phyloP scores from a whole-genome alignment of 1,140 invertebrate species.

The Ctenoplectra terminalis region DNA sequence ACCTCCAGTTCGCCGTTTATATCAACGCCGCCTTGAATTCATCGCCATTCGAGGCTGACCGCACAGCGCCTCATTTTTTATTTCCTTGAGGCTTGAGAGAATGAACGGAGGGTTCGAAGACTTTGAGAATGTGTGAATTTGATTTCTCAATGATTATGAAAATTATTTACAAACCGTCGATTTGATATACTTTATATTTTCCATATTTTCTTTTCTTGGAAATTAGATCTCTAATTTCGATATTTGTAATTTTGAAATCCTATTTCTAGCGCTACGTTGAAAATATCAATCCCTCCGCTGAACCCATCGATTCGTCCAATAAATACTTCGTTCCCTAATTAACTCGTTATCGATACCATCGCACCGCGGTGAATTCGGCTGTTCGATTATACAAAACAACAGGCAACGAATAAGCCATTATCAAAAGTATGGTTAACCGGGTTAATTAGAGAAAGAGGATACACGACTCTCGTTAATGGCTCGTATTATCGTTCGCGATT shows the following conservation, averaged over 20 bases:
- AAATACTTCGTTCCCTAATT: neutral
- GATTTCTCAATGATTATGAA: neutral
- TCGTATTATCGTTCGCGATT: constrained; percentile 14
- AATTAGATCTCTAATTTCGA: no score
- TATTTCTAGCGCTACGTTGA: no score
- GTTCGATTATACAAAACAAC: neutral
- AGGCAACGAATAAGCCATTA: neutral
- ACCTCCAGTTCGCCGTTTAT: neutral
- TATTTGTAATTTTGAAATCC: no score
- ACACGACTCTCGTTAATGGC: constrained; percentile 43
- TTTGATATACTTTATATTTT: neutral
- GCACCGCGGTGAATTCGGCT: no score
- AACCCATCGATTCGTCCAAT: neutral
- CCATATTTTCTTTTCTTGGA: no score
- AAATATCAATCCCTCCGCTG: no score
- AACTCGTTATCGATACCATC: neutral
- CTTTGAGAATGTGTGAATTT: no score
- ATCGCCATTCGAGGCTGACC: neutral
- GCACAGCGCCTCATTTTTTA: neutral
- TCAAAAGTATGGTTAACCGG: constrained; percentile 13
- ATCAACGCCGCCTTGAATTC: neutral
- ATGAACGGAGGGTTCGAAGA: neutral
- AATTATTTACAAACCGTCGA: neutral
- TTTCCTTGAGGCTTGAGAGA: neutral
- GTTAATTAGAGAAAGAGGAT: constrained; percentile 9